Base-by-base conservation (phyloP, 1,140 invertebrate genomes). In the Eupristina koningsbergeri region DNA sequence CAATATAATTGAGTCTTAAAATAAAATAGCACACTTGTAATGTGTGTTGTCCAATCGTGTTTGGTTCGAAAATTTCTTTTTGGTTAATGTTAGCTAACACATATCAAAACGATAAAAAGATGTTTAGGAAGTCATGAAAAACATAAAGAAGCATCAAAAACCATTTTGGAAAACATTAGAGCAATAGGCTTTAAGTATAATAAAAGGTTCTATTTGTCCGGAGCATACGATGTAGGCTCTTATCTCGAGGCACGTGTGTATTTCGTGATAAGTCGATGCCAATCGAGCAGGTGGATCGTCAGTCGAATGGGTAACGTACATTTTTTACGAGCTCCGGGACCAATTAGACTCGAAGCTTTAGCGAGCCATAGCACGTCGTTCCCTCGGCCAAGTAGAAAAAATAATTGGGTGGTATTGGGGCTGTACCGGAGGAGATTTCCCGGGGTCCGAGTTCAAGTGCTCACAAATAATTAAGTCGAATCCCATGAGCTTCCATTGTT, bases 381-480 rank as follows among this genome's bases (percentile, higher is more conserved):
- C 50, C 69, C 31, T 47, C 81, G 22, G 26, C 36, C 58, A 73
- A 71, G 11, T 29, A 50, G 45, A 26, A 45, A 84, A 81, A 84
- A 81, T 86, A 82, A 86, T 78, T 84, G 69, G 47, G 36, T 39
- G 41, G 47, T 47, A 50, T 64, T 71, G 41, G 47, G 53, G 61
- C n/a, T 36, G 29, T 45, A 19, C 26, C 29, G 50, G 45, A 26
- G 67, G 53, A 84, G 74, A 77, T 84, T 84, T 81, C 50, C 31
- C 29, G 29, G 67, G 45, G 8, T 34, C 47, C 47, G 29, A 31
- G 58, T 64, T 73, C 36, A 29, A 73, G 76, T n/a, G 36, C 76
- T 80, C 69, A 50, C 50, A 80, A 74, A 84, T 84, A 84, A 84
- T 84, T 83, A 63, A 83, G 75, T 79, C 17, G 64, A 47, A 79